phyloP scores from a whole-genome alignment of 2,888 invertebrate species.

The Nephrotoma guestfalica region DNA sequence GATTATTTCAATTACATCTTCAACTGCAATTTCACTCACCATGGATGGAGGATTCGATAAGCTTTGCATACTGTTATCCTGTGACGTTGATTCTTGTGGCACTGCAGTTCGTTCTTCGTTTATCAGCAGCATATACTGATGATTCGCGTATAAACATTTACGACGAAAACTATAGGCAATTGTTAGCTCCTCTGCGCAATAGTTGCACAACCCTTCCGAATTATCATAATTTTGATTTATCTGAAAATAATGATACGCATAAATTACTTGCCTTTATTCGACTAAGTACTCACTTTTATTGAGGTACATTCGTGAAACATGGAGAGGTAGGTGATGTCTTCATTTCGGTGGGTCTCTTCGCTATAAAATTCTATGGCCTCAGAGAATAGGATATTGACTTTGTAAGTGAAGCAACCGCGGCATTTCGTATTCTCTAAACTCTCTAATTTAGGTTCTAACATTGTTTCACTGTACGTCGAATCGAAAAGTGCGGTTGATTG shows the following conservation, averaged over 20 bases:
- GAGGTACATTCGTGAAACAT: neutral
- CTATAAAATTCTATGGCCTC: neutral
- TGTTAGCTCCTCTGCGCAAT: neutral
- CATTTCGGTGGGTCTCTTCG: neutral
- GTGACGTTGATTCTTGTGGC: neutral
- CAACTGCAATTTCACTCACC: neutral
- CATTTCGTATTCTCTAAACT: neutral
- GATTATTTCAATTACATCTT: neutral
- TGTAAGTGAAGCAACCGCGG: neutral
- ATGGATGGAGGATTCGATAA: neutral
- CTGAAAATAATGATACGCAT: neutral
- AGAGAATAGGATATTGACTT: neutral
- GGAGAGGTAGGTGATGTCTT: neutral
- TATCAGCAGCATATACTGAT: neutral
- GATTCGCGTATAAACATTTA: neutral
- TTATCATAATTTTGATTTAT: neutral
- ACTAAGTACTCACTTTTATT: neutral
- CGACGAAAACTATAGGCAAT: neutral
- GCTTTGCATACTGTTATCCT: neutral
- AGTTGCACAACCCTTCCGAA: neutral
- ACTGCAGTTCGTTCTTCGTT: neutral
- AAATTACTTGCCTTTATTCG: neutral
- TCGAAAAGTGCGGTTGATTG: neutral
- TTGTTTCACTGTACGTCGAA: neutral
- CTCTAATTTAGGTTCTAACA: neutral